A percentile compares a stretch with the other conserved stretches of the same genome.
Evolutionary conservation across 92 coral and sea anemone genomes (phyloP).

Genomic region (Siderastrea radians): DNA sequence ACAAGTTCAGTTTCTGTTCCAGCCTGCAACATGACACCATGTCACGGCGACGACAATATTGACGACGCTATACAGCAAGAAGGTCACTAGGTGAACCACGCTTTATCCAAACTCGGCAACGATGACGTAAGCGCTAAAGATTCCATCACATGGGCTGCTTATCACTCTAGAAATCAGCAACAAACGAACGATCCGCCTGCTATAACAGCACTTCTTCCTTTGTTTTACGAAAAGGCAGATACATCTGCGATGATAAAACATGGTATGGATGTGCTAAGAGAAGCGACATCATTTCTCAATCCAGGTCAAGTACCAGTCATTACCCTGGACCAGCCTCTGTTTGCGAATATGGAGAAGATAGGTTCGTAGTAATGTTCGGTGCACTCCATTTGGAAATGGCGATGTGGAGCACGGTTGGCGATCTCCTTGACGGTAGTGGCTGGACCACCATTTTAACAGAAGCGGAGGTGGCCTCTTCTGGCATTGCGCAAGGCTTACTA

Average conservation of each 20-base stretch:
- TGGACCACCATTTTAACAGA: conserved; percentile 64
- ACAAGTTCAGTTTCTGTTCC: conserved; percentile 55
- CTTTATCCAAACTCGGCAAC: conserved; percentile 28
- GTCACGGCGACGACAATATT: neutral
- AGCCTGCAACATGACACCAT: conserved; percentile 7
- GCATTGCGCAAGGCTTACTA: neutral
- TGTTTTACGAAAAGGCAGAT: conserved; percentile 49
- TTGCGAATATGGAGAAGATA: conserved; percentile 61
- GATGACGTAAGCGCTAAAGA: neutral
- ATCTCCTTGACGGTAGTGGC: conserved; percentile 61
- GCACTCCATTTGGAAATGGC: conserved; percentile 69
- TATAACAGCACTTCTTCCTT: conserved; percentile 31
- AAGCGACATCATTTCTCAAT: conserved; percentile 49
- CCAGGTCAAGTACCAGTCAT: conserved; percentile 73
- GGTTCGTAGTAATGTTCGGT: conserved; percentile 34
- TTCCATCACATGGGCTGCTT: conserved; percentile 25
- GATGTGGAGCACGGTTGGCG: conserved; percentile 52
- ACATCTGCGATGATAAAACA: conserved; percentile 66
- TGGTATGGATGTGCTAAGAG: conserved; percentile 53
- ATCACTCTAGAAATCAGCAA: conserved; percentile 27
- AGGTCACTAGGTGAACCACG: conserved; percentile 42
- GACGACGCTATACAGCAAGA: conserved; percentile 36
- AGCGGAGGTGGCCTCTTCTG: conserved; percentile 38
- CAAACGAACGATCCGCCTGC: conserved; percentile 16
- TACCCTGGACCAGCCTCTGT: conserved; percentile 67